Evolutionary conservation across 2,797 vertebrate genomes (phyloP).

Genomic region (Acridotheres tristis): DNA sequence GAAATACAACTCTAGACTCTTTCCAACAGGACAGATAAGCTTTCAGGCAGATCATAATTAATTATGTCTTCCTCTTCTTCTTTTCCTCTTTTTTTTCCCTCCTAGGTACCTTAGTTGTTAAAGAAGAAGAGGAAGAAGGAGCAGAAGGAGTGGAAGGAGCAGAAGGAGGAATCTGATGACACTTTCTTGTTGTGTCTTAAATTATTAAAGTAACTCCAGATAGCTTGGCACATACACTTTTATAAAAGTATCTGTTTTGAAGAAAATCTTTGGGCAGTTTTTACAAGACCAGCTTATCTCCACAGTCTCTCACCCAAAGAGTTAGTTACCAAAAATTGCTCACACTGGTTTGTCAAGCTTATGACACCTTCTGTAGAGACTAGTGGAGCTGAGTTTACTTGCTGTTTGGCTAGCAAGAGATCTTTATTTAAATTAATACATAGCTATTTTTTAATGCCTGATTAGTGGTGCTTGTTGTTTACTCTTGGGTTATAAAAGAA

Average conservation of each 20-base stretch:
- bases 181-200: constrained; percentile 59
- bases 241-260: constrained; percentile 67
- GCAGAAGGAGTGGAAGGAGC: constrained; percentile 67
- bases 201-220: constrained; percentile 73
- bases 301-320: constrained; percentile 58
- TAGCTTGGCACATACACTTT: constrained; percentile 62
- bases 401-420: constrained; percentile 19
- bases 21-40: not conserved
- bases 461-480: constrained; percentile 21
- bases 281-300: constrained; percentile 46
- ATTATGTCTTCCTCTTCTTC: not conserved
- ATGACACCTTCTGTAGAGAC: not conserved
- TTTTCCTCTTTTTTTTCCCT: not conserved
- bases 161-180: constrained; percentile 80
- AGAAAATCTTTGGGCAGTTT: constrained; percentile 64
- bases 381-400: constrained; percentile 22
- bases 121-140: constrained; percentile 84
- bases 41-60: not conserved
- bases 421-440: not conserved
- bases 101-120: constrained; percentile 90
- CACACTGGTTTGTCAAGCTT: constrained; percentile 19
- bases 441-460: not conserved
- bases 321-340: constrained; percentile 44
- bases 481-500: constrained; percentile 4
- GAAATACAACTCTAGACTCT: not conserved